phyloP scores from a whole-genome alignment of 2,888 invertebrate species.

The Trissoscelio sp. region DNA sequence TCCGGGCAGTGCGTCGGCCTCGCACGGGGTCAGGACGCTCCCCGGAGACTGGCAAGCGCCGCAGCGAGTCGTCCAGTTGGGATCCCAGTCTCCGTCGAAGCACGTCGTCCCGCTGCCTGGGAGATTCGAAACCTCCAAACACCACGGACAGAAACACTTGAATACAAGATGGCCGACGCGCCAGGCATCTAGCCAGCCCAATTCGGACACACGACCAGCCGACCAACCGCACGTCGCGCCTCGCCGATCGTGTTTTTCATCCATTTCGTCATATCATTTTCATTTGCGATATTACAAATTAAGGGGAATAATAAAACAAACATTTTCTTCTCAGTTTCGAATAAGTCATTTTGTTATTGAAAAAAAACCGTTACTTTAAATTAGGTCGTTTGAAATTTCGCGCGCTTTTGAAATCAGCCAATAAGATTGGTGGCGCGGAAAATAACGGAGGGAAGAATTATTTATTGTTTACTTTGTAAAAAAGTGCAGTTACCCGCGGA shows the following conservation, averaged over 20 bases:
- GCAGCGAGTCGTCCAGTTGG: slow-evolving; percentile 74
- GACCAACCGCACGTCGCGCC: background rate
- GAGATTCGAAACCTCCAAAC: slow-evolving; percentile 77
- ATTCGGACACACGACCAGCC: slow-evolving; percentile 11
- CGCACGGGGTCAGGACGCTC: slow-evolving; percentile 76
- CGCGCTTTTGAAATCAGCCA: background rate
- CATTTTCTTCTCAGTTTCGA: no score
- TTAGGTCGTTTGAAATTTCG: background rate
- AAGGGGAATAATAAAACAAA: no score
- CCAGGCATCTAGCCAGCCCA: slow-evolving; percentile 42
- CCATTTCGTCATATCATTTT: no score
- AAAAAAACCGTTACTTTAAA: no score
- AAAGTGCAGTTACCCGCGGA: background rate
- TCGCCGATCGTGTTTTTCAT: no score
- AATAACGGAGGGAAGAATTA: background rate
- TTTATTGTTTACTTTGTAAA: slow-evolving; percentile 11
- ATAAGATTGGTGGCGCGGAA: background rate
- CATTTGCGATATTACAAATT: no score
- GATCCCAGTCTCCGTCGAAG: slow-evolving; percentile 78
- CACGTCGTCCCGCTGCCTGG: slow-evolving; percentile 74
- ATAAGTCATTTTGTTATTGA: no score
- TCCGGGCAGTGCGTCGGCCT: slow-evolving; percentile 74
- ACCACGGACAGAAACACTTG: slow-evolving; percentile 76
- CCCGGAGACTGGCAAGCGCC: slow-evolving; percentile 79
- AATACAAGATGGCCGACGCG: slow-evolving; percentile 78